Percentiles rank a stretch among this genome's conserved stretches.
Evolutionary conservation across 1,140 invertebrate genomes (phyloP).

Genomic region (Drosophila grimshawi): DNA sequence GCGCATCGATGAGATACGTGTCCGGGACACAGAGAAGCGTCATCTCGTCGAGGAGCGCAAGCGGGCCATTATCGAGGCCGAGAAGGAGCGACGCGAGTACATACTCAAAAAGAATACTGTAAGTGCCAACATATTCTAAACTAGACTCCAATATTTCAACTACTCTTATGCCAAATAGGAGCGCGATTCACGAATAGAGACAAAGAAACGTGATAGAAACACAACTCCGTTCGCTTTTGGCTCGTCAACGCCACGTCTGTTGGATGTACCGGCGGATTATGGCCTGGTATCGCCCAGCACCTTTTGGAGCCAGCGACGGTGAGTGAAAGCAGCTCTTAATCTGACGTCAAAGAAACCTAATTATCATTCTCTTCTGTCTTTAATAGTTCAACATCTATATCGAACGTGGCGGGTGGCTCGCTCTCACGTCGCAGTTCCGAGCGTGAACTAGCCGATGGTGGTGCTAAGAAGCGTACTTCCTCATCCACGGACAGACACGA

Average conservation of each 20-base stretch:
- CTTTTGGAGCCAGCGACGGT: conserved; percentile 92
- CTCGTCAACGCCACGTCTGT: conserved; percentile 93
- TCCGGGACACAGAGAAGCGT: conserved; percentile 90
- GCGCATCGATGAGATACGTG: conserved; percentile 92
- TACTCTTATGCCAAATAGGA: conserved; percentile 84
- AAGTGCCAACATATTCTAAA: not conserved
- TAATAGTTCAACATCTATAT: conserved; percentile 92
- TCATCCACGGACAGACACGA: conserved; percentile 90
- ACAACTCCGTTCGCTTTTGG: conserved; percentile 92
- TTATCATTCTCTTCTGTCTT: conserved; percentile 44
- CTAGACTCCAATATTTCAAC: not conserved
- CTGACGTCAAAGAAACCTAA: not conserved
- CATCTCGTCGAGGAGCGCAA: conserved; percentile 93
- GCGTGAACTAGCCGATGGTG: conserved; percentile 90
- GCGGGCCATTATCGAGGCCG: conserved; percentile 93
- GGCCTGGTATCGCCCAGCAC: conserved; percentile 85
- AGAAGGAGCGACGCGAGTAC: conserved; percentile 92
- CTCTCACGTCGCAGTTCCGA: conserved; percentile 93
- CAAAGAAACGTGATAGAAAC: conserved; percentile 89
- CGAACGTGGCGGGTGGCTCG: conserved; percentile 91
- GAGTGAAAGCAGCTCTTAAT: conserved; percentile 10
- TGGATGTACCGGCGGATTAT: conserved; percentile 91
- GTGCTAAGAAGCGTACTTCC: conserved; percentile 92
- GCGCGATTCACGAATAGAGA: conserved; percentile 92
- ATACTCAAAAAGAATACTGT: conserved; percentile 91